Base-by-base conservation (phyloP, 2,888 invertebrate genomes). In the Gibbula magus region DNA sequence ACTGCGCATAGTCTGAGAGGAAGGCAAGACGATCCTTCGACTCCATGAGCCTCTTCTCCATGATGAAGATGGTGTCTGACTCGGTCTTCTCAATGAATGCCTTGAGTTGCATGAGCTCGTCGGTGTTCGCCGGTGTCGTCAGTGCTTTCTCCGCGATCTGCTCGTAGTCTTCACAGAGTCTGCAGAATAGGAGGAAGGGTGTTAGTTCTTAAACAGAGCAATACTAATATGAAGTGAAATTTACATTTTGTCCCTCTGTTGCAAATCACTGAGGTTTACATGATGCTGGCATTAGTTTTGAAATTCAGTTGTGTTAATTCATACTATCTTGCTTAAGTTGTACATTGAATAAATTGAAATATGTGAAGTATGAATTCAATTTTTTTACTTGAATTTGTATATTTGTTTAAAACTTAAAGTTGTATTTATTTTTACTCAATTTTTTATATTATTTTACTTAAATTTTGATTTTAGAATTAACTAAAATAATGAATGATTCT, bases 101-200 rank as follows among this genome's bases (percentile, higher is more conserved):
- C 83, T 96, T 96, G 10, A 97, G 94, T 0, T 95, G 95, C 96
- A 98, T 97, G 74, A 99, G 93, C 84, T 97, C 96, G 0, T 96
- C 96, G 0, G 98, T 98, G 91, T 96, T 96, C 10, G 94, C 94
- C 0, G 99, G 98, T 0, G 96, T 94, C 0, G 95, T 96, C 54
- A 97, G 93, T 0, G 97, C 95, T 85, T 95, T 96, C 84, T 96
- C 96, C 0, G 96, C 95, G 82, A 98, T 97, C 20, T 92, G 92
- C 86, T 96, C 95, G 92, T 97, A 98, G 89, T 97, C 97, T 77
- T 96, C 96, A 81, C 95, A 96, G 79, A 98, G 94, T 73, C 97
- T 97, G 81, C 3, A 67, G 61, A 66, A n/a, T n/a, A n/a, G n/a
- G n/a, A n/a, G n/a, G n/a, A 77, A 29, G 29, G 18, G 18, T 13